Base-by-base conservation (phyloP, 2,797 vertebrate species). In the Poecilia velifera region DNA sequence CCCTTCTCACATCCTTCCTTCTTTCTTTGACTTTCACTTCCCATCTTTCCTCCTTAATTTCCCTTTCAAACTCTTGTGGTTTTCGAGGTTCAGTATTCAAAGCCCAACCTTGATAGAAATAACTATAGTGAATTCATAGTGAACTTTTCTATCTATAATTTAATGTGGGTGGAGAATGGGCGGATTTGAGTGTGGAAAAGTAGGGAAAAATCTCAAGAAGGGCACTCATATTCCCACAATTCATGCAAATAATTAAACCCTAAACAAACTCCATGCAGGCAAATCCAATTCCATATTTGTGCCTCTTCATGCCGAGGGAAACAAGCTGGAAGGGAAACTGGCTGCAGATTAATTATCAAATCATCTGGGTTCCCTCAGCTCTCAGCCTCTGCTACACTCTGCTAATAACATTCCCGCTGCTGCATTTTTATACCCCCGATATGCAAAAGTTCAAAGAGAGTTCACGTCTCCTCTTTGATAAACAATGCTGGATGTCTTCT, bases 401-500 rank as follows among this genome's bases (percentile, higher is more conserved):
- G 86, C 86, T 91, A 89, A 88, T 87, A 89, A 91, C 90, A 92
- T 92, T 93, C 94, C 93, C 84, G 76, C 86, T 84, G 79, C 76
- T 85, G 80, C 81, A 16, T 88, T 95, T 90, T 94, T 85, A 90
- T 90, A 86, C 91, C 82, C 82, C 78, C 82, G 72, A 75, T 86
- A 90, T 88, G 92, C 85, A 82, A 88, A 53, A 91, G 94, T 94
- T 94, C 91, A 94, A 79, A 86, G 73, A 74, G 85, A 93, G 89
- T 90, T 93, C 86, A 88, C 76, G 82, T 72, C 88, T 86, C 82
- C 80, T 90, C 75, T 74, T 87, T 84, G 86, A 91, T 93, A 92
- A 93, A 94, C 88, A 88, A 64, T 46, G 80, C 80, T 82, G 70
- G 16, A 76, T 91, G 87, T 92, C 87, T 80, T 73, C 84, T 84